These are phyloP conservation scores for Microcebus ravelobensis DNA, from an alignment of 2,113 vertebrate species.

Conservation along the genomic window DNA sequence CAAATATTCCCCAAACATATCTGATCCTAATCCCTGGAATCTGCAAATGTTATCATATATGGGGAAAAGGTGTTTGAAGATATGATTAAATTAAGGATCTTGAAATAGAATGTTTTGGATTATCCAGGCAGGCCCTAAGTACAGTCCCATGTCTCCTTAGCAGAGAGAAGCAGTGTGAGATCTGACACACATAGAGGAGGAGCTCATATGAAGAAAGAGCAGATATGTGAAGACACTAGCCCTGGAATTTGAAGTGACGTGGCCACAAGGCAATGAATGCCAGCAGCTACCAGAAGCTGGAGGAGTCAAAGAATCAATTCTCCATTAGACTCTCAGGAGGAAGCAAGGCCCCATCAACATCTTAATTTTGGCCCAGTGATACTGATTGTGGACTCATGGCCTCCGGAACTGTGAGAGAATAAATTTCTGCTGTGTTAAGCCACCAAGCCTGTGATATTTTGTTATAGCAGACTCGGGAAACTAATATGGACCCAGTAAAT, in stretches of 20 bases:
- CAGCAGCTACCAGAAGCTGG: background rate
- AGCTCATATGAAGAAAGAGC: background rate
- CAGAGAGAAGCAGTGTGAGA: background rate
- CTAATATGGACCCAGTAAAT: background rate
- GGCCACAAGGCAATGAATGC: background rate
- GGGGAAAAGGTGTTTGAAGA: background rate
- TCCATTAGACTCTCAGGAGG: background rate
- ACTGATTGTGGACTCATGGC: background rate
- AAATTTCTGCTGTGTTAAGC: background rate
- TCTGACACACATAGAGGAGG: background rate
- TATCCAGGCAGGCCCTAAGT: background rate
- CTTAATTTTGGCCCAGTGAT: background rate
- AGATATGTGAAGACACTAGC: background rate
- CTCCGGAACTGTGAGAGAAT: background rate
- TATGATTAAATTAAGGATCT: background rate
- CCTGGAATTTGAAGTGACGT: background rate
- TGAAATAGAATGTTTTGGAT: background rate
- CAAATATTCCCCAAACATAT: background rate
- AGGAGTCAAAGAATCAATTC: background rate
- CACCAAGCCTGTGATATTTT: background rate
- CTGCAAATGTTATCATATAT: background rate
- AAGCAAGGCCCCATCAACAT: background rate
- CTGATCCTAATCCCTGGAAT: background rate
- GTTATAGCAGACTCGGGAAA: background rate
- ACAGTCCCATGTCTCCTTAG: background rate